Percentiles rank a stretch among this genome's conserved stretches.
These are phyloP conservation scores for Romanomermis culicivorax DNA, from an alignment of 2,888 invertebrate genomes.

Conservation along the genomic window DNA sequence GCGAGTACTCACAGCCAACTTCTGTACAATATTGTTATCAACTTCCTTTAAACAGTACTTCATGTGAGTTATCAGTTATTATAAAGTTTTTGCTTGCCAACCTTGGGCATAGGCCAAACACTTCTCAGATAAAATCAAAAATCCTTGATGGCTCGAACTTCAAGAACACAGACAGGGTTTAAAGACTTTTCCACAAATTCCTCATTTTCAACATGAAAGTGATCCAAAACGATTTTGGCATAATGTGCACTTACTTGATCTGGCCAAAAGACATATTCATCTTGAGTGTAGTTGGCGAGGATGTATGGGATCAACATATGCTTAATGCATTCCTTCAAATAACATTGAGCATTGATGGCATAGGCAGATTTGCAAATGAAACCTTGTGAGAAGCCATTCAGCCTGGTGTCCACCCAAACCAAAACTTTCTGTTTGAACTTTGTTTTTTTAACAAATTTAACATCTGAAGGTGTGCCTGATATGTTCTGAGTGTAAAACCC, in stretches of 20 bases:
- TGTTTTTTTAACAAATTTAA: conserved; percentile 4
- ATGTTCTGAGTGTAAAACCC: not conserved
- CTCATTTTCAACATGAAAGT: not conserved
- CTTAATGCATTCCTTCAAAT: conserved; percentile 7
- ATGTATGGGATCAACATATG: conserved; percentile 7
- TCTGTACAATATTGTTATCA: not conserved
- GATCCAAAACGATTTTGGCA: not conserved
- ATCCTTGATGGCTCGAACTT: not conserved
- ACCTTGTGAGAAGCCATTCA: not conserved
- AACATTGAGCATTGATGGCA: conserved; percentile 6
- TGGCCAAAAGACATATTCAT: conserved; percentile 1
- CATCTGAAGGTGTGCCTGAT: not conserved
- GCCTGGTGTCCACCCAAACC: not conserved
- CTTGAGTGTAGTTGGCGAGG: conserved; percentile 7
- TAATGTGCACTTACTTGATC: not conserved
- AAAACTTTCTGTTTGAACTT: conserved; percentile 4
- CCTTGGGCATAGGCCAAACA: not conserved
- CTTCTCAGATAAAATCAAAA: not conserved
- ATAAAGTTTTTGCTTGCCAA: not conserved
- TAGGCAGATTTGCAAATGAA: conserved; percentile 6
- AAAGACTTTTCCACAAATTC: not conserved
- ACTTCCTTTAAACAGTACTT: not conserved
- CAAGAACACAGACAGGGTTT: not conserved
- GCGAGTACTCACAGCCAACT: not conserved
- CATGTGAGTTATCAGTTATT: not conserved